These are phyloP conservation scores for Rhagoletis zephyria DNA, from an alignment of 1,140 invertebrate species.

Conservation along the genomic window DNA sequence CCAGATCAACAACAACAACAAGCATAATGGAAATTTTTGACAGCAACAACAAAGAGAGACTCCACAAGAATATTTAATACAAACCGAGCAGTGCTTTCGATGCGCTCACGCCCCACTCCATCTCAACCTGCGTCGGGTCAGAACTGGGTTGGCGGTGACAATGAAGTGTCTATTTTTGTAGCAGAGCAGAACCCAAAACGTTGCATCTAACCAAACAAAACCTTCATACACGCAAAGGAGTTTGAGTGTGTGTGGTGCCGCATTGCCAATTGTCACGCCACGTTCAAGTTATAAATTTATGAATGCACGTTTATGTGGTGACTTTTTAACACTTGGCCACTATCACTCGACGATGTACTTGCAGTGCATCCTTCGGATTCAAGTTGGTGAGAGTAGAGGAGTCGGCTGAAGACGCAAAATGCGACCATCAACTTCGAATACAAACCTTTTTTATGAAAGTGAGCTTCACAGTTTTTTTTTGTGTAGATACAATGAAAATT, in stretches of 20 bases:
- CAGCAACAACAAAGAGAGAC: neutral
- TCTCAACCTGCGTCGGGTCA: constrained; percentile 35
- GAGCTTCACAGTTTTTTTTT: too few relatives aligned
- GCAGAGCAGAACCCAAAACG: neutral
- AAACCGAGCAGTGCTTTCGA: constrained; percentile 54
- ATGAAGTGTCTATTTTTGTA: constrained; percentile 71
- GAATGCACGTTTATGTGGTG: constrained; percentile 62
- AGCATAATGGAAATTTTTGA: constrained; percentile 62
- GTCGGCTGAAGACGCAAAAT: neutral
- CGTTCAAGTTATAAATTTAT: constrained; percentile 72
- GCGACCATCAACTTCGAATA: constrained; percentile 11
- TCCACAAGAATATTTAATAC: constrained; percentile 66
- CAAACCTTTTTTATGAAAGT: neutral
- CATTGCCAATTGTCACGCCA: constrained; percentile 72
- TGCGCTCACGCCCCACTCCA: constrained; percentile 59
- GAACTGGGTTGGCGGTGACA: constrained; percentile 63
- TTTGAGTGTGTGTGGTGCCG: neutral
- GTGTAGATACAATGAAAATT: too few relatives aligned
- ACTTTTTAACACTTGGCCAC: constrained; percentile 50
- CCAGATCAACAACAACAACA: constrained; percentile 52
- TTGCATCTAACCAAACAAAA: neutral
- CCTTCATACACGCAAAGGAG: neutral
- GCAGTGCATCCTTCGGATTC: neutral
- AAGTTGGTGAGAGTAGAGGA: neutral
- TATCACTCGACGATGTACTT: neutral